These are phyloP conservation scores for Xylota sylvarum DNA, from an alignment of 2,888 invertebrate genomes.

Conservation along the genomic window DNA sequence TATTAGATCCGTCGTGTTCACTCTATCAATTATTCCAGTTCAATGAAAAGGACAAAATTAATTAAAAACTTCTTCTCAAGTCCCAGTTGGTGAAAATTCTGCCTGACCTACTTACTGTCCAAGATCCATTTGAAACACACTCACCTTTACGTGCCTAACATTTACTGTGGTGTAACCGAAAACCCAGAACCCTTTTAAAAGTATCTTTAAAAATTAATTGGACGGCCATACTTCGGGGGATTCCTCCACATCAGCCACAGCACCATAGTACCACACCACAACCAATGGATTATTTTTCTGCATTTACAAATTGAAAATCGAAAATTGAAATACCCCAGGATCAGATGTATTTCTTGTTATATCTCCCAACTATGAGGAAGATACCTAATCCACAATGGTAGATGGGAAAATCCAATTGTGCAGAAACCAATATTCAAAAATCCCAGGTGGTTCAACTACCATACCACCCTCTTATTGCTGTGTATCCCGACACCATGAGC, in stretches of 20 bases:
- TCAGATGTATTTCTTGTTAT: neutral
- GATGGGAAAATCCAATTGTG: conserved; percentile 54
- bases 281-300: conserved; percentile 36
- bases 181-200: conserved; percentile 25
- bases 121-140: conserved; percentile 4
- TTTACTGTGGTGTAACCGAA: conserved; percentile 7
- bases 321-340: conserved; percentile 26
- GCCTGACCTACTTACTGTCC: conserved; percentile 15
- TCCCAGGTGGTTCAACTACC: conserved; percentile 45
- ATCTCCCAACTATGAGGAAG: neutral
- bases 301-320: conserved; percentile 40
- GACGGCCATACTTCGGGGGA: conserved; percentile 13
- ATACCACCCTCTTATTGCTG: conserved; percentile 18
- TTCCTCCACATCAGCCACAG: no score
- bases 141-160: conserved; percentile 12
- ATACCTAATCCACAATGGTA: conserved; percentile 17
- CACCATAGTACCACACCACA: neutral
- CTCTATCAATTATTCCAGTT: conserved; percentile 35
- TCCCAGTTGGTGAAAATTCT: conserved; percentile 37
- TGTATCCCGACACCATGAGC: conserved; percentile 13
- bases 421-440: conserved; percentile 69
- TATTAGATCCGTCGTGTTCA: neutral
- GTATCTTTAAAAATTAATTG: conserved; percentile 47
- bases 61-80: conserved; percentile 26
- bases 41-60: conserved; percentile 35